Conservation (phyloP, 2,797 vertebrate species). For the Dallia pectoralis region DNA sequence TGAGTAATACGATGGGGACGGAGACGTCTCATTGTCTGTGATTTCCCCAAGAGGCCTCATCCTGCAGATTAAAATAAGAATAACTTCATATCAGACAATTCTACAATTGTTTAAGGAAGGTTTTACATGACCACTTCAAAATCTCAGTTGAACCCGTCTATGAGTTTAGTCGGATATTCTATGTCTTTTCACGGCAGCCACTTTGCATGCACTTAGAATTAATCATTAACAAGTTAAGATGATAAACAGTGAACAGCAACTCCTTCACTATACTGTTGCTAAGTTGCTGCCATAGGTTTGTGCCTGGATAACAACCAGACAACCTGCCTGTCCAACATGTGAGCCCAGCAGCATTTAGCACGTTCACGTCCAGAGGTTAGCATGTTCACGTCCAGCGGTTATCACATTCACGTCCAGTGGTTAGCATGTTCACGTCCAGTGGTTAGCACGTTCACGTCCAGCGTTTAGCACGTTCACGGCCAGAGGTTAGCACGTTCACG, state of each 20-base stretch:
- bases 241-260: background rate
- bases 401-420: too few relatives aligned
- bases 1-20: too few relatives aligned
- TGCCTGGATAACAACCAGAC: background rate
- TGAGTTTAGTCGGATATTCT: too few relatives aligned
- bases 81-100: too few relatives aligned
- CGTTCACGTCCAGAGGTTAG: background rate
- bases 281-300: background rate
- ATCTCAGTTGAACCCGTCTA: too few relatives aligned
- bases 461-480: background rate
- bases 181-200: too few relatives aligned
- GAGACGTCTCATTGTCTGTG: background rate
- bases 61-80: background rate
- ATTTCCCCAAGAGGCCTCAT: conserved; percentile 11
- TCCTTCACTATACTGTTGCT: background rate
- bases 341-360: background rate
- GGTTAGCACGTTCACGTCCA: too few relatives aligned
- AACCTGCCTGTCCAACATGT: too few relatives aligned
- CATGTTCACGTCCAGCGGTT: background rate
- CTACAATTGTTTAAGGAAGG: too few relatives aligned
- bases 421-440: too few relatives aligned
- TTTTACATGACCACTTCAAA: too few relatives aligned
- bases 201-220: background rate
- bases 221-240: background rate
- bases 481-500: background rate